Base-by-base conservation (phyloP, 2,797 vertebrate species). In the Fistularia commersonii region DNA sequence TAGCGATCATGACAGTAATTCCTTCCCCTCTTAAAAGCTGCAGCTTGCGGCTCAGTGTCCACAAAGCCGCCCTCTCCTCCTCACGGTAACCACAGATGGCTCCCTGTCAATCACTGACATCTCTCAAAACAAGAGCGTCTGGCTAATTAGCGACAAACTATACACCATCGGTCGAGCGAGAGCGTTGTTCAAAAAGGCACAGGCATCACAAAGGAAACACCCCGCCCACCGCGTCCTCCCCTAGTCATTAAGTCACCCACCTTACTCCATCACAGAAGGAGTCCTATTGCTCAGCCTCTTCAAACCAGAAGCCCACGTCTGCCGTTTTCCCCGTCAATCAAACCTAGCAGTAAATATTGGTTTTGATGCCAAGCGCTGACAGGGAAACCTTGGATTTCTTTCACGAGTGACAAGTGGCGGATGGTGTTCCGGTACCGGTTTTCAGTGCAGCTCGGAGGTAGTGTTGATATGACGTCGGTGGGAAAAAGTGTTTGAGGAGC, bases 161-260 rank as follows among this genome's bases (percentile, higher is more conserved):
- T 58, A 53, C 63, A 72, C 56, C 48, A n/a, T 60, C 56, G 48
- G 61, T 64, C 48, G 66, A 79, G 65, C 69, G 23, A 23, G 23
- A 23, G 23, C 23, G 23, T 4, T 23, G 23, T 23, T 23, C 23
- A 23, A 23, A 23, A 13, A 6, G 5, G 58, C 54, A 61, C 48
- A 14, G 35, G 49, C 69, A 40, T 37, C 66, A 80, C 68, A 80
- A 80, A 72, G 55, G 64, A 71, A 54, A 53, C 60, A 55, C 77
- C 73, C 74, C 72, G 51, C 71, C 77, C 73, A 77, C 69, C 45
- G 48, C 14, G 41, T 67, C 78, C 74, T 65, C 69, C 66, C 70
- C 33, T 79, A 70, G 69, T 85, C 81, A 83, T 86, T 88, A 82
- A 80, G 81, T 83, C 79, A 72, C 83, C 83, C 76, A 80, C 80